Percentiles rank a stretch among this genome's conserved stretches.
phyloP scores from a whole-genome alignment of 2,797 vertebrate species.

The Helostoma temminkii region DNA sequence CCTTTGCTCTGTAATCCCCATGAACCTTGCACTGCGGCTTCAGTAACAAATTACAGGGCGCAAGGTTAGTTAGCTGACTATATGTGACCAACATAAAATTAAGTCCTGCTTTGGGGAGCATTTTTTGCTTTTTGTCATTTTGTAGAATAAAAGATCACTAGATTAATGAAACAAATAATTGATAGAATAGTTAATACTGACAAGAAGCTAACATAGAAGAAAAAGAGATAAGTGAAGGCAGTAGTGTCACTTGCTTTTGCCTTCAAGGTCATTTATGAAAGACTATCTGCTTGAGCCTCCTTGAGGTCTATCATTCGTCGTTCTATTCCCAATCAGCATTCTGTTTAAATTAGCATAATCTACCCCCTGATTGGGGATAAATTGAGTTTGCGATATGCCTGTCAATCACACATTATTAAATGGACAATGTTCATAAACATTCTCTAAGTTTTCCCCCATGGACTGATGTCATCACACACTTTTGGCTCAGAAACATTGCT shows the following conservation, averaged over 20 bases:
- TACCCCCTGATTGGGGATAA: slow-evolving; percentile 58
- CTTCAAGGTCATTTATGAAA: slow-evolving; percentile 52
- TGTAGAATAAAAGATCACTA: neutral
- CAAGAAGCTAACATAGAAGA: slow-evolving; percentile 6
- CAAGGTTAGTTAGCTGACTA: slow-evolving; percentile 11
- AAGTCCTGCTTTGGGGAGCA: neutral
- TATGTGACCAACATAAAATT: neutral
- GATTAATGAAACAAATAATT: neutral
- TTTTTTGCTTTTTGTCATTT: neutral
- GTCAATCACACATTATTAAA: slow-evolving; percentile 64
- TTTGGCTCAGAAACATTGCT: slow-evolving; percentile 38
- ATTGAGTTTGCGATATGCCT: slow-evolving; percentile 61
- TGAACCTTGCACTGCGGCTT: slow-evolving; percentile 16
- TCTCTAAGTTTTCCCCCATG: slow-evolving; percentile 9
- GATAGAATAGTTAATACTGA: neutral
- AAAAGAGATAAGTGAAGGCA: slow-evolving; percentile 18
- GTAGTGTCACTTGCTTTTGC: slow-evolving; percentile 44
- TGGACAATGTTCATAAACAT: slow-evolving; percentile 56
- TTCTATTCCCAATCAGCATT: slow-evolving; percentile 57
- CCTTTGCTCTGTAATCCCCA: slow-evolving; percentile 42
- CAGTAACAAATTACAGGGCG: slow-evolving; percentile 21
- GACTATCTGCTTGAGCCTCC: slow-evolving; percentile 26
- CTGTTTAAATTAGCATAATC: slow-evolving; percentile 65
- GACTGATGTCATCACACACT: slow-evolving; percentile 43
- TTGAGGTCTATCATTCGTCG: slow-evolving; percentile 57